A percentile compares a stretch with the other conserved stretches of the same genome.
Conservation (phyloP, 2,797 vertebrate species). For the Sandelia bainsii region DNA sequence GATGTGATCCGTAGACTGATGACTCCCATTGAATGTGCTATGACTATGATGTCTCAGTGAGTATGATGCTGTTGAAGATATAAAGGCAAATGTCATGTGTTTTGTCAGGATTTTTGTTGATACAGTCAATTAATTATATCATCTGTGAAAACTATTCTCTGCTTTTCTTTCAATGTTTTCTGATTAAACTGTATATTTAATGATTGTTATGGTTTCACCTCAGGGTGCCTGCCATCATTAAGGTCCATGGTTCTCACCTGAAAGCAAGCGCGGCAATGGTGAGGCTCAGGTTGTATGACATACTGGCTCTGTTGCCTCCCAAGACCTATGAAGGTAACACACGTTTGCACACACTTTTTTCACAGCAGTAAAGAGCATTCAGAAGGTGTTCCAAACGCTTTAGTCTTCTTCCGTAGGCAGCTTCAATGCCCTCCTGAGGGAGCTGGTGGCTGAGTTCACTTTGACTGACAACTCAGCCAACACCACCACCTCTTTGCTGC, state of each 20-base stretch:
- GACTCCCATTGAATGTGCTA: conserved; percentile 98
- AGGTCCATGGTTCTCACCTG: conserved; percentile 96
- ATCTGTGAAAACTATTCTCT: neutral
- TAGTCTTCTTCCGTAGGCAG: conserved; percentile 85
- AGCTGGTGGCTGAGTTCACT: conserved; percentile 98
- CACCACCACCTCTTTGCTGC: conserved; percentile 96
- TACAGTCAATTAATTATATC: neutral
- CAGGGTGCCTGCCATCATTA: conserved; percentile 97
- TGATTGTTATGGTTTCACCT: neutral
- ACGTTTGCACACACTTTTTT: neutral
- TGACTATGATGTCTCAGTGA: conserved; percentile 99
- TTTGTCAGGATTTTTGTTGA: conserved; percentile 1
- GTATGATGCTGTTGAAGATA: conserved; percentile 69
- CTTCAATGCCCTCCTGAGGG: conserved; percentile 95
- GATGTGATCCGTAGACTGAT: conserved; percentile 97
- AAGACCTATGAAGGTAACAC: conserved; percentile 98
- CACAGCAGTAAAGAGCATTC: neutral
- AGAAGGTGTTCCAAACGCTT: conserved; percentile 16
- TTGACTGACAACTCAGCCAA: conserved; percentile 98
- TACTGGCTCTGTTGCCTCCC: conserved; percentile 95
- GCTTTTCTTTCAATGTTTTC: neutral
- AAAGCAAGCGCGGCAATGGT: conserved; percentile 99
- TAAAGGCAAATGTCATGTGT: neutral
- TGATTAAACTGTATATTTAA: neutral
- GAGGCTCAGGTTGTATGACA: conserved; percentile 96